Conservation (phyloP, 2,888 invertebrate genomes). For the Morpho helenor region DNA sequence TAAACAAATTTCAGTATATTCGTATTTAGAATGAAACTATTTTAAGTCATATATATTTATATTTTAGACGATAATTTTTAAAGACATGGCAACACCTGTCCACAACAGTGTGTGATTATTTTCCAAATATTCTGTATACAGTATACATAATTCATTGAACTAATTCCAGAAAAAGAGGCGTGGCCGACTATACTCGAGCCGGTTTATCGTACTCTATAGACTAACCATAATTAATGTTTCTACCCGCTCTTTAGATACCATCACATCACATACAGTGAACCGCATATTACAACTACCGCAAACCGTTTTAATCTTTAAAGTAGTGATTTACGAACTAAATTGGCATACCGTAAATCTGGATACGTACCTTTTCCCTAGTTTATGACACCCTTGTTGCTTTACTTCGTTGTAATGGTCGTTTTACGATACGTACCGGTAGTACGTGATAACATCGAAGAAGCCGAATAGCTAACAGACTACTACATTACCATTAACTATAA, state of each 20-base stretch:
- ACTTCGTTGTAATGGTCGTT: conserved; percentile 36
- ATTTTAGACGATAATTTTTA: no score
- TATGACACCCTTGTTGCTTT: conserved; percentile 49
- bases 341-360: conserved; percentile 11
- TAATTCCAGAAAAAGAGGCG: conserved; percentile 5
- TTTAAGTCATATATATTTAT: no score
- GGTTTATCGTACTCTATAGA: conserved; percentile 26
- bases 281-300: neutral
- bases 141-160: no score
- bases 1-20: no score
- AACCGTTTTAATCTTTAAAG: conserved; percentile 3
- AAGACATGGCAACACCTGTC: no score
- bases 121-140: neutral
- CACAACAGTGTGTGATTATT: neutral
- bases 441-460: conserved; percentile 22
- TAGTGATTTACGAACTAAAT: conserved; percentile 8
- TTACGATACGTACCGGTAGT: conserved; percentile 24
- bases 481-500: neutral
- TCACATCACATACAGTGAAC: conserved; percentile 10
- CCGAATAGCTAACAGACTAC: conserved; percentile 13
- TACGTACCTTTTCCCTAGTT: conserved; percentile 39
- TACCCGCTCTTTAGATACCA: conserved; percentile 35
- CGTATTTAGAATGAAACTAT: no score
- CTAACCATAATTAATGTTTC: conserved; percentile 53
- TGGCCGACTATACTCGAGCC: conserved; percentile 26